Evolutionary conservation across 2,888 invertebrate species (phyloP), one percentile per base, ranked within the genome.

Genomic region (Diploptera punctata): DNA sequence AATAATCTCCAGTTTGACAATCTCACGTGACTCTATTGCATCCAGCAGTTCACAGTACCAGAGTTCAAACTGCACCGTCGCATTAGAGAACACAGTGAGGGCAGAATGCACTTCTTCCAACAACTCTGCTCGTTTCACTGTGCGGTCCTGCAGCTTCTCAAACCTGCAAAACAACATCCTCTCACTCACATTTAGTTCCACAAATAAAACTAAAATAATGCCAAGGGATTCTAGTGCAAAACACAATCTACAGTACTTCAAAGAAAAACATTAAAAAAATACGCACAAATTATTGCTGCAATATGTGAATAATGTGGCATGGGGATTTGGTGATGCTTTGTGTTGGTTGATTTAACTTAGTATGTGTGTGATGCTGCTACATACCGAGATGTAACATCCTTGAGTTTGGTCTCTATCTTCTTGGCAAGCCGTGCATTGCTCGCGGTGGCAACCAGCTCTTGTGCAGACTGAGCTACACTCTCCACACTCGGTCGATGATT

Each of bases 381-480:
- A 70, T 61, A 79, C 80, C 80, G 80, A 24, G 82, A 79, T 73
- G 92, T 93, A 1, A 97, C 93, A 79, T 97, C 97, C 77, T 92
- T 92, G n/a, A 97, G 86, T 78, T 97, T 92, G 71, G 90, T 89
- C 81, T 97, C 96, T 72, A 97, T 90, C 78, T 95, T 94, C 83
- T 94, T 95, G 0, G 96, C 95, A 72, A 96, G 91, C 44, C 95
- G 87, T 0, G 93, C 91, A 82, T 97, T 97, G 77, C 92, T 92
- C 0, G 94, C 92, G 57, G 90, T 91, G 0, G 88, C 84, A 29
- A 97, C 90, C 4, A 97, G 87, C 79, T 96, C 94, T 74, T 91
- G 87, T 0, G 96, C 95, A 13, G 91, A 91, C 62, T 90, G 83
- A 54, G 92, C 89, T 18, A 97, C 90, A 67, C 93, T 92, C 79